phyloP scores from a whole-genome alignment of 23 tunicate genomes.

The Halocynthia roretzi region DNA sequence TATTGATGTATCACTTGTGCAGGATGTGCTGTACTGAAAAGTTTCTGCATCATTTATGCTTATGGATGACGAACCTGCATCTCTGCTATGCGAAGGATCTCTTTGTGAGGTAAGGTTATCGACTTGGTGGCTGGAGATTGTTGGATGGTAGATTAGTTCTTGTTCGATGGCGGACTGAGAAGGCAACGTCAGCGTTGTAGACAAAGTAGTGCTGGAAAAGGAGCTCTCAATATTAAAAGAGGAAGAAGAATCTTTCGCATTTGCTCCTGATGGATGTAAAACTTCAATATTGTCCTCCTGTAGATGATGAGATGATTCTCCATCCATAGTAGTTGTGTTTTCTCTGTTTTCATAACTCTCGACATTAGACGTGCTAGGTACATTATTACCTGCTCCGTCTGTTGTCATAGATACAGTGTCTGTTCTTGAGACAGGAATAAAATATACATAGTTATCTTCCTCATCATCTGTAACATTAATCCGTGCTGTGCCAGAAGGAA shows the following conservation, averaged over 20 bases:
- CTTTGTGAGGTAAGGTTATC: neutral
- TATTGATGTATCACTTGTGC: conserved; percentile 29
- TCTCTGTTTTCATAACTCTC: neutral
- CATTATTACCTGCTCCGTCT: neutral
- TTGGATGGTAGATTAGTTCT: no score
- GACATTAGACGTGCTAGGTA: neutral
- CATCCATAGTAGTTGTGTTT: neutral
- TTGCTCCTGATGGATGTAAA: neutral
- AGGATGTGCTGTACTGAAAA: neutral
- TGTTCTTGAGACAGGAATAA: neutral
- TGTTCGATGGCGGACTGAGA: no score
- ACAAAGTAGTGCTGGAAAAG: no score
- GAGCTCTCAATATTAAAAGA: neutral
- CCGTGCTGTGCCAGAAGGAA: neutral
- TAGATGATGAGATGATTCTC: neutral
- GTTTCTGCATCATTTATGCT: neutral
- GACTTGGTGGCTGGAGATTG: neutral
- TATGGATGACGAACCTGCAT: neutral
- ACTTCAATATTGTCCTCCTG: neutral
- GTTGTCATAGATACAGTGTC: neutral
- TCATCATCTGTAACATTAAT: neutral
- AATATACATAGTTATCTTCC: neutral
- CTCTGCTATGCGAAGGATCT: neutral
- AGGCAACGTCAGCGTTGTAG: no score
- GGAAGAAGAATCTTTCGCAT: neutral